Evolutionary conservation across 2,797 vertebrate genomes (phyloP).

Genomic region (Sebastes minor): DNA sequence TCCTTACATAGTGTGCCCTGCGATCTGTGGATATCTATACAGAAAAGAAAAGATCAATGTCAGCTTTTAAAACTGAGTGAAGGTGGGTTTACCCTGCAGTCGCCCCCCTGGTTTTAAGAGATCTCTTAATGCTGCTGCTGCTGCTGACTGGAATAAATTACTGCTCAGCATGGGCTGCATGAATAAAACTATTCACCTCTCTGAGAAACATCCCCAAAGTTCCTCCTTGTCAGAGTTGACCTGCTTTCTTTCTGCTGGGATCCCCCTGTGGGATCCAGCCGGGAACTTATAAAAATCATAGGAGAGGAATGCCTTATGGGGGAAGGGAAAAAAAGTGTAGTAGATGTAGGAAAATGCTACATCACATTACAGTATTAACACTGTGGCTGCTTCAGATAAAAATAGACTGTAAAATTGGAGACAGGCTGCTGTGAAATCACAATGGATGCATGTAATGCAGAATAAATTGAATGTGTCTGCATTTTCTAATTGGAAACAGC

Average conservation of each 20-base stretch:
- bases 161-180: slow-evolving; percentile 35
- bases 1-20: not conserved
- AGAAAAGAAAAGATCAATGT: not conserved
- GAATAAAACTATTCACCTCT: slow-evolving; percentile 56
- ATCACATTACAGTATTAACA: not conserved
- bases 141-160: slow-evolving; percentile 37
- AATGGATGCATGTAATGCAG: not conserved
- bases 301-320: not conserved
- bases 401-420: not conserved
- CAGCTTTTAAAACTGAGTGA: slow-evolving; percentile 19
- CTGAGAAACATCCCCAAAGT: slow-evolving; percentile 34
- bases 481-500: not conserved
- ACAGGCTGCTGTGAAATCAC: not conserved
- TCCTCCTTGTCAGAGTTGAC: slow-evolving; percentile 8
- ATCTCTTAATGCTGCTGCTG: not conserved
- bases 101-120: not conserved
- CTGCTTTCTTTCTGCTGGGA: slow-evolving; percentile 31
- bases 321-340: not conserved
- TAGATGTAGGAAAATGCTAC: not conserved
- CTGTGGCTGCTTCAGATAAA: not conserved
- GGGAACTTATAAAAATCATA: not conserved
- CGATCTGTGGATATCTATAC: not conserved
- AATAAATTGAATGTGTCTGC: not conserved
- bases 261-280: slow-evolving; percentile 28
- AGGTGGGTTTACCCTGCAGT: slow-evolving; percentile 15